Percentiles rank a stretch among this genome's conserved stretches.
phyloP scores from a whole-genome alignment of 2,888 invertebrate genomes.

The Lottia scabra region DNA sequence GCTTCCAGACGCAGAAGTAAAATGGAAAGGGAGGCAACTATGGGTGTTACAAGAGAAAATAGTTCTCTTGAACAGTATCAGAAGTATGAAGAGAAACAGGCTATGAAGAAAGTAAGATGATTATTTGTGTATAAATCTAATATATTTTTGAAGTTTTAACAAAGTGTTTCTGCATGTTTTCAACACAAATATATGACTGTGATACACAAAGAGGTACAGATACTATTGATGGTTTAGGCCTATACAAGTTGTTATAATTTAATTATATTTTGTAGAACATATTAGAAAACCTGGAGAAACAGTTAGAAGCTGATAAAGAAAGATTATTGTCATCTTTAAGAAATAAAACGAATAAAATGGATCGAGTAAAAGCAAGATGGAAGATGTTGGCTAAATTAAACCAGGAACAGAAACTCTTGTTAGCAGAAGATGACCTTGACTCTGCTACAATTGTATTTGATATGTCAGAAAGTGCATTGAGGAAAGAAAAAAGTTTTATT shows the following conservation, averaged over 20 bases:
- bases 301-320: constrained; percentile 57
- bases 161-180: too few relatives aligned
- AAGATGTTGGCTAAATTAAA: constrained; percentile 49
- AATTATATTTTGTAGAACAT: constrained; percentile 46
- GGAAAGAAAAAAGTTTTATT: constrained; percentile 41
- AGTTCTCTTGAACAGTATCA: constrained; percentile 46
- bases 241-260: too few relatives aligned
- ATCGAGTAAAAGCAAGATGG: constrained; percentile 49
- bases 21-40: constrained; percentile 47
- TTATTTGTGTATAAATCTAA: too few relatives aligned
- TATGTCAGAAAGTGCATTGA: constrained; percentile 38
- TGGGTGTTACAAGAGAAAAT: constrained; percentile 48
- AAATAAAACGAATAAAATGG: constrained; percentile 42
- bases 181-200: too few relatives aligned
- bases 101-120: constrained; percentile 32
- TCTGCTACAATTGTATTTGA: constrained; percentile 50
- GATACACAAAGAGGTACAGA: too few relatives aligned
- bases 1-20: constrained; percentile 45
- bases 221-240: too few relatives aligned
- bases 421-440: constrained; percentile 56
- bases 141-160: too few relatives aligned
- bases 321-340: constrained; percentile 47
- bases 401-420: constrained; percentile 46
- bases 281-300: constrained; percentile 50
- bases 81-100: constrained; percentile 43